These are phyloP conservation scores for Rhopalosiphum maidis DNA, from an alignment of 1,140 invertebrate genomes.

Conservation along the genomic window DNA sequence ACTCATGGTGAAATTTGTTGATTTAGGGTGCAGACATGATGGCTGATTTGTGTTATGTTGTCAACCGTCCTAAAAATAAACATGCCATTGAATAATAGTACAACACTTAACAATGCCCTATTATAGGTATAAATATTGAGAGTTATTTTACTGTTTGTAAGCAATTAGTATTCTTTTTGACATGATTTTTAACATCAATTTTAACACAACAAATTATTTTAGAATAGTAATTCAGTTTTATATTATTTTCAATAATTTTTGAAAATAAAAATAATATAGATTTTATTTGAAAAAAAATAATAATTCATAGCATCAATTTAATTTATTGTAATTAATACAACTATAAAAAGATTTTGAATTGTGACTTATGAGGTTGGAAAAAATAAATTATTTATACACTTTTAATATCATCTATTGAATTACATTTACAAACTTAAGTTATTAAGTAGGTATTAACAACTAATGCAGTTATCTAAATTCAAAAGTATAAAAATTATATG, in stretches of 20 bases:
- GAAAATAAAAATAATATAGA: not conserved
- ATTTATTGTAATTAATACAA: not conserved
- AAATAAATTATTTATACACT: not conserved
- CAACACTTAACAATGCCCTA: not conserved
- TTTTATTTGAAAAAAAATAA: not conserved
- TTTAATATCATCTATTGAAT: not conserved
- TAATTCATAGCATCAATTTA: not conserved
- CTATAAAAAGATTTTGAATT: not conserved
- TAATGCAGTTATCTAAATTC: not conserved
- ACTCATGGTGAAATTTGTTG: not conserved
- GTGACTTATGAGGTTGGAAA: not conserved
- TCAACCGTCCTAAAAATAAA: not conserved
- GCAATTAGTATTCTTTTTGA: not conserved
- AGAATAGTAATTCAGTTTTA: not conserved
- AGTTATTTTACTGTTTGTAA: not conserved
- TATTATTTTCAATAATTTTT: not conserved
- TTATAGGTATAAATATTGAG: not conserved
- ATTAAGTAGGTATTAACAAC: not conserved
- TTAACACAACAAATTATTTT: not conserved
- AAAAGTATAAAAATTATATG: not conserved
- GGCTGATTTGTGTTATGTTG: constrained; percentile 9
- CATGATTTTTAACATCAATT: not conserved
- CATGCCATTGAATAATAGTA: not conserved
- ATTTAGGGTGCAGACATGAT: not conserved
- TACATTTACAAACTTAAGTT: not conserved